Base-by-base conservation (phyloP, 2,888 invertebrate species). In the Danaus chrysippus region DNA sequence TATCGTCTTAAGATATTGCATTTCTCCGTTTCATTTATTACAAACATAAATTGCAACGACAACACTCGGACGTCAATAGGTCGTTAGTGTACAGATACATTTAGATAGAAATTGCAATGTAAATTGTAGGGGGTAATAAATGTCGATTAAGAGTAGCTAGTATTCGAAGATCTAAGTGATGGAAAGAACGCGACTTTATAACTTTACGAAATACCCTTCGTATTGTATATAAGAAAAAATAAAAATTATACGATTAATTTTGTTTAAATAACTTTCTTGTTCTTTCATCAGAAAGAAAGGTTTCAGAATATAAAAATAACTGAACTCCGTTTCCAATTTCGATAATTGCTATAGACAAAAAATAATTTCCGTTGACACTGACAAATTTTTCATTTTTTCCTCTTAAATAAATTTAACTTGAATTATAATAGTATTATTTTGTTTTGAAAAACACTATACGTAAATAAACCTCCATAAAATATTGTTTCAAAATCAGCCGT, bases 31-130 rank as follows among this genome's bases (percentile, higher is more conserved):
- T 49, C 49, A 49, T 17, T 49, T 62, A 62, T 66, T 64, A 59
- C 49, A 42, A 46, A 43, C 64, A 66, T 66, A 66, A 66, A 66
- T 66, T 59, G 61, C 59, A 34, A 42, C 17, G 59, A 54, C 59
- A 58, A 64, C 57, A 59, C 57, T 59, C 44, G 64, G 66, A 66
- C 66, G 52, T 66, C 66, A 59, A 66, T 66, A 58, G 66, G 59
- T 60, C 66, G 64, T 66, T 66, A 59, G 61, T 54, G 61, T 59
- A 64, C 64, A 57, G 59, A 61, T 59, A 66, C 59, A 64, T 64
- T 62, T 62, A 58, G 58, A 59, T 66, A 63, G 56, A 66, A 66
- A 66, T 64, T 61, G 57, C 59, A n/a, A 61, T 54, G 46, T 62
- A 66, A 66, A 66, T 62, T 49, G 49, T 49, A 17, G 17, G 49